These are phyloP conservation scores for Patagioenas fasciata DNA, from an alignment of 2,113 vertebrate genomes.

Conservation along the genomic window DNA sequence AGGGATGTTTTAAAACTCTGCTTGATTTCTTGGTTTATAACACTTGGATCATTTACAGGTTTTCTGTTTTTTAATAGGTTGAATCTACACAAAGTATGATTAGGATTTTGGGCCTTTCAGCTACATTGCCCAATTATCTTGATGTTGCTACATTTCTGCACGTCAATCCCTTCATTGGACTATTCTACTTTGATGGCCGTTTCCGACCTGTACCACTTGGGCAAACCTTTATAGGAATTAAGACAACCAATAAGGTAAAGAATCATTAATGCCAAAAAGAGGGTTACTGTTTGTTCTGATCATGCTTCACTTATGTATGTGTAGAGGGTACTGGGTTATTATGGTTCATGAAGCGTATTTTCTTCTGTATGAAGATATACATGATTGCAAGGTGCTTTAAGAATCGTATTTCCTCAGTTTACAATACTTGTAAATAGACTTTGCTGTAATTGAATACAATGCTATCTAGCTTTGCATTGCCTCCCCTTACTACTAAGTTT, in stretches of 20 bases:
- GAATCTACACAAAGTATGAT: slow-evolving; percentile 99
- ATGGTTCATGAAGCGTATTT: not conserved
- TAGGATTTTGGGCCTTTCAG: slow-evolving; percentile 94
- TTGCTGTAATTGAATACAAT: not conserved
- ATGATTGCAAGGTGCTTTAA: not conserved
- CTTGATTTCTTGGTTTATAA: not conserved
- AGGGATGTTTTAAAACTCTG: not conserved
- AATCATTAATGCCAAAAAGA: not conserved
- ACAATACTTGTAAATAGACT: not conserved
- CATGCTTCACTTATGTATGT: not conserved
- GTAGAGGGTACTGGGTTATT: not conserved
- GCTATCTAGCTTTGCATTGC: not conserved
- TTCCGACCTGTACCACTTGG: slow-evolving; percentile 96
- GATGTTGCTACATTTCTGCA: slow-evolving; percentile 95
- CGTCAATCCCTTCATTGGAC: slow-evolving; percentile 94
- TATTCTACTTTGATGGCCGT: slow-evolving; percentile 95
- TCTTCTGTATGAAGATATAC: not conserved
- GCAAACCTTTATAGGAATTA: slow-evolving; percentile 94
- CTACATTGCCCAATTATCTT: slow-evolving; percentile 95
- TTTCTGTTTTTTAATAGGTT: slow-evolving; percentile 77
- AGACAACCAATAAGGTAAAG: slow-evolving; percentile 91
- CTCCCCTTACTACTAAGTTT: not conserved
- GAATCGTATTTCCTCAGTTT: not conserved
- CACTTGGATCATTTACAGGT: not conserved
- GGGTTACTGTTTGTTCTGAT: not conserved